phyloP scores from a whole-genome alignment of 2,113 vertebrate genomes.

The Loxodonta africana region DNA sequence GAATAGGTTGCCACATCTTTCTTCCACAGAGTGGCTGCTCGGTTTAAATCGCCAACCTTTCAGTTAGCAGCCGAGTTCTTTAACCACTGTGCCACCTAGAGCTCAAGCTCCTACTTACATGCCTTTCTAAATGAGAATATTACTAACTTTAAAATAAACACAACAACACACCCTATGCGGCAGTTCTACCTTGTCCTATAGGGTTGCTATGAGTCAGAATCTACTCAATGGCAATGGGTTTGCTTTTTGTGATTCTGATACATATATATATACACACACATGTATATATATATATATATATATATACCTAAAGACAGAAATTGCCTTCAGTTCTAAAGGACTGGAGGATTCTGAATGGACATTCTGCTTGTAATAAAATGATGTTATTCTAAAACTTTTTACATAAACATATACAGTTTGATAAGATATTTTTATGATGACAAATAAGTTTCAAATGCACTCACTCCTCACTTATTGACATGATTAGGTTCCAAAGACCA shows the following conservation, averaged over 20 bases:
- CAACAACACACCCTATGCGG: not conserved
- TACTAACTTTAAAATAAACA: not conserved
- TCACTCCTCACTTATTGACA: no score
- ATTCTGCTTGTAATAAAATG: conserved; percentile 30
- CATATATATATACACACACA: not conserved
- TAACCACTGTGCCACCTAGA: no score
- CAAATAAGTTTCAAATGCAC: not conserved
- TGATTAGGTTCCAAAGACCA: no score
- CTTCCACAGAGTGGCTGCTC: no score
- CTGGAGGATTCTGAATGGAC: not conserved
- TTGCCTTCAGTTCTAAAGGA: not conserved
- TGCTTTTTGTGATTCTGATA: no score
- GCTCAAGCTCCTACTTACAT: not conserved
- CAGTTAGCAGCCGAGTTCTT: no score
- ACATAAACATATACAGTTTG: not conserved
- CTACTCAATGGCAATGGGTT: no score
- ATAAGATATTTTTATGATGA: conserved; percentile 9
- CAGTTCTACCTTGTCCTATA: no score
- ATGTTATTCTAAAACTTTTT: not conserved
- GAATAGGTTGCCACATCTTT: no score
- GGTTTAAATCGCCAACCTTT: no score
- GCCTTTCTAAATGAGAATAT: not conserved
- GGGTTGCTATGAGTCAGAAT: no score
- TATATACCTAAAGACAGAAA: not conserved
- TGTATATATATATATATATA: not conserved